phyloP scores from a whole-genome alignment of 2,113 vertebrate species.

The Corythornis madagascariensis region DNA sequence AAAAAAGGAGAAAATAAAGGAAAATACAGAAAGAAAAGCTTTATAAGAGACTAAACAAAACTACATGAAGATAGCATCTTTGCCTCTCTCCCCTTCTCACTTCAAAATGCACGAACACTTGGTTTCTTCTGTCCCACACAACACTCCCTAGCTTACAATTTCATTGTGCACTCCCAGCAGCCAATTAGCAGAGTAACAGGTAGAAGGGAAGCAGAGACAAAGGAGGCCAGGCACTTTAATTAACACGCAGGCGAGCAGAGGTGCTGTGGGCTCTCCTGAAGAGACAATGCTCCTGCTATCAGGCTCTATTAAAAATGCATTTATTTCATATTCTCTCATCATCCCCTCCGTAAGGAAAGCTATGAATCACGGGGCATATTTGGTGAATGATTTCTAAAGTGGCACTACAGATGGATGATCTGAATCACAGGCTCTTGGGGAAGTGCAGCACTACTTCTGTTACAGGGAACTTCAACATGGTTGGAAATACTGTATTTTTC shows the following conservation, averaged over 20 bases:
- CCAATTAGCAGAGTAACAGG: slow-evolving; percentile 42
- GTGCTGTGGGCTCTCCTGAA: background rate
- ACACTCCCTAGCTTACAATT: background rate
- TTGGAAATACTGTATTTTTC: background rate
- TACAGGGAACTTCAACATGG: background rate
- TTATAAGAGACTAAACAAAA: background rate
- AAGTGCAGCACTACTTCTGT: background rate
- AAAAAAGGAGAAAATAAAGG: background rate
- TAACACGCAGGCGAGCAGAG: slow-evolving; percentile 26
- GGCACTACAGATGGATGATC: slow-evolving; percentile 22
- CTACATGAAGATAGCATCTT: background rate
- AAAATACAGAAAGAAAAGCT: background rate
- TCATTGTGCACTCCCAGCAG: slow-evolving; percentile 40
- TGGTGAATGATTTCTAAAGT: slow-evolving; percentile 61
- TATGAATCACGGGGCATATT: slow-evolving; percentile 27
- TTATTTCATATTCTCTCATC: slow-evolving; percentile 44
- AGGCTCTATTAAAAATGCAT: slow-evolving; percentile 61
- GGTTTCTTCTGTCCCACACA: background rate
- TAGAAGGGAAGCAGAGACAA: slow-evolving; percentile 32
- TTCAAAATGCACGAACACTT: background rate
- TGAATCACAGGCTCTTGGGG: background rate
- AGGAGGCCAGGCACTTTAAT: slow-evolving; percentile 42
- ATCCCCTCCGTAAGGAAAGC: slow-evolving; percentile 17
- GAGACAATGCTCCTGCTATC: slow-evolving; percentile 3
- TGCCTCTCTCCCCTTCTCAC: background rate